These are phyloP conservation scores for Catharus minimus DNA, from an alignment of 2,113 vertebrate genomes.

Conservation along the genomic window DNA sequence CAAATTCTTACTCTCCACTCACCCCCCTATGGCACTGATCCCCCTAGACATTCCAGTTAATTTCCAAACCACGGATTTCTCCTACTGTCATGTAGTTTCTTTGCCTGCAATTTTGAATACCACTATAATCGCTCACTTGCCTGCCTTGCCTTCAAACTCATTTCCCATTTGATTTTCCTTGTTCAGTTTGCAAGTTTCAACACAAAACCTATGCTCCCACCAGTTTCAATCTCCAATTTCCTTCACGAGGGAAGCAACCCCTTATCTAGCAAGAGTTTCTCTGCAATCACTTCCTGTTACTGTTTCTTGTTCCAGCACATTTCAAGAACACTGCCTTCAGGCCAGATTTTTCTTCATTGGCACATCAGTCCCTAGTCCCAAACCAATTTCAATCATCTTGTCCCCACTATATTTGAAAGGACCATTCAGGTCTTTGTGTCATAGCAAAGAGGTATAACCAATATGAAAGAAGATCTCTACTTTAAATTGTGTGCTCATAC, in stretches of 20 bases:
- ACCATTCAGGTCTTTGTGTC: neutral
- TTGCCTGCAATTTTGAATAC: neutral
- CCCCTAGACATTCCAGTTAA: neutral
- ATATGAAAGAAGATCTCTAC: neutral
- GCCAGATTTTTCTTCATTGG: neutral
- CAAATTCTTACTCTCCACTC: neutral
- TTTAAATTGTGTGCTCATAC: neutral
- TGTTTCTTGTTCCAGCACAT: fast-evolving
- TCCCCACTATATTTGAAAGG: neutral
- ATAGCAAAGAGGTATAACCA: neutral
- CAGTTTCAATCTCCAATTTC: neutral
- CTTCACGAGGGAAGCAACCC: neutral
- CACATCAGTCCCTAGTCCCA: neutral
- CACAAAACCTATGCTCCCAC: neutral
- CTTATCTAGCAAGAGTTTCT: neutral
- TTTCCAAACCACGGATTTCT: neutral
- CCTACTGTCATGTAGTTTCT: neutral
- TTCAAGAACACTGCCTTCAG: neutral
- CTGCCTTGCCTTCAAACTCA: neutral
- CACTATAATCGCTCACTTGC: neutral
- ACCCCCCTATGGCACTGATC: neutral
- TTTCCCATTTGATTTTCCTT: neutral
- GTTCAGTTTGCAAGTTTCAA: neutral
- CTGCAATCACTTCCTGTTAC: neutral
- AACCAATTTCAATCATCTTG: neutral